Percentiles rank a stretch among this genome's conserved stretches.
Conservation (phyloP, 2,888 invertebrate species). For the Drosophila algonquin region DNA sequence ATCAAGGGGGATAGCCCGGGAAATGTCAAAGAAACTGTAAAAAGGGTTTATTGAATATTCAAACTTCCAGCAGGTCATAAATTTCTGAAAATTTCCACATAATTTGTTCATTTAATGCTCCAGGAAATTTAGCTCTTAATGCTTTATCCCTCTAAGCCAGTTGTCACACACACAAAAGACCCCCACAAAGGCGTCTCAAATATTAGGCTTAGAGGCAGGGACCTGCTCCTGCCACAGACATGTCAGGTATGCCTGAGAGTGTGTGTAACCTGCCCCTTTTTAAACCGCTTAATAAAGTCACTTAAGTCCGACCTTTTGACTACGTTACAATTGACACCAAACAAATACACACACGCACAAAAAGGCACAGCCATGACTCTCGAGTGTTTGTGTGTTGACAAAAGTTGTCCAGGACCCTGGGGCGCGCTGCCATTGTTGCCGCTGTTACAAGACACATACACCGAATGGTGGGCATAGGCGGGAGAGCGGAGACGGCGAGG, state of each 20-base stretch:
- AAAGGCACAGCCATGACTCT: neutral
- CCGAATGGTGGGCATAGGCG: neutral
- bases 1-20: neutral
- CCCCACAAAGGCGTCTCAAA: neutral
- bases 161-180: constrained; percentile 8
- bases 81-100: constrained; percentile 11
- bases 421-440: constrained; percentile 70
- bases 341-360: constrained; percentile 21
- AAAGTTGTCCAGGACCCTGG: constrained; percentile 51
- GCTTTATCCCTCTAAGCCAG: constrained; percentile 9
- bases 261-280: constrained; percentile 61
- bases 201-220: constrained; percentile 5
- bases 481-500: too few species aligned
- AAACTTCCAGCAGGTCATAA: neutral
- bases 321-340: constrained; percentile 65
- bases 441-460: constrained; percentile 60
- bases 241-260: constrained; percentile 12
- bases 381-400: constrained; percentile 65
- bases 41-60: neutral
- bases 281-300: constrained; percentile 81
- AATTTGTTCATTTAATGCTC: constrained; percentile 13
- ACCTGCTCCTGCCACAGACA: constrained; percentile 11
- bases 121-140: constrained; percentile 15
- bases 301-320: constrained; percentile 80
- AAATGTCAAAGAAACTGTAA: neutral